Evolutionary conservation across 2,888 invertebrate species (phyloP).

Genomic region (Conistra vaccinii): DNA sequence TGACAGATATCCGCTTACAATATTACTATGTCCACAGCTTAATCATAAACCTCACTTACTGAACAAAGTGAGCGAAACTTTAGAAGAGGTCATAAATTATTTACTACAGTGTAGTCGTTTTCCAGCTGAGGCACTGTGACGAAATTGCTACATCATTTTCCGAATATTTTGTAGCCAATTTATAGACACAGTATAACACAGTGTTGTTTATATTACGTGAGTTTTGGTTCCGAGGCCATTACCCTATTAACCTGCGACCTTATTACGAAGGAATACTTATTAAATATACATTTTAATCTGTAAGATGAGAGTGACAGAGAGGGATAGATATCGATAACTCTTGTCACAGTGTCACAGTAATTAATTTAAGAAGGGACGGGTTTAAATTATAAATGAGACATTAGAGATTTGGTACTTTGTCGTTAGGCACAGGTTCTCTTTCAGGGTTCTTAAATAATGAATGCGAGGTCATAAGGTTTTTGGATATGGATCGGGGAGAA

Average conservation of each 20-base stretch:
- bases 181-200: slow-evolving; percentile 32
- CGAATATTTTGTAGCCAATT: slow-evolving; percentile 13
- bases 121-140: slow-evolving; percentile 52
- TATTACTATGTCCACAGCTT: slow-evolving; percentile 53
- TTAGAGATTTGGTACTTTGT: slow-evolving; percentile 52
- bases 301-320: slow-evolving; percentile 66
- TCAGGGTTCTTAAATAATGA: slow-evolving; percentile 58
- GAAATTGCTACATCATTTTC: slow-evolving; percentile 24
- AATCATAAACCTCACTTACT: slow-evolving; percentile 61
- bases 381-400: slow-evolving; percentile 64
- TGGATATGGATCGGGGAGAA: slow-evolving; percentile 40
- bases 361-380: slow-evolving; percentile 67
- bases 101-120: slow-evolving; percentile 51
- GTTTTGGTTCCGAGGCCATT: slow-evolving; percentile 67
- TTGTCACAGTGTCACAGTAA: slow-evolving; percentile 65
- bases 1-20: slow-evolving; percentile 51
- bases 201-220: slow-evolving; percentile 24
- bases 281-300: slow-evolving; percentile 67
- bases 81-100: slow-evolving; percentile 63
- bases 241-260: slow-evolving; percentile 79
- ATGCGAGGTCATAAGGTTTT: slow-evolving; percentile 48
- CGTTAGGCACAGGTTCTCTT: slow-evolving; percentile 53
- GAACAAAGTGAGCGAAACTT: slow-evolving; percentile 62
- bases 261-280: slow-evolving; percentile 71
- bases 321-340: slow-evolving; percentile 67